A percentile compares a stretch with the other conserved stretches of the same genome.
phyloP scores from a whole-genome alignment of 2,797 vertebrate genomes.

The Tokudaia tokunoshimensis region DNA sequence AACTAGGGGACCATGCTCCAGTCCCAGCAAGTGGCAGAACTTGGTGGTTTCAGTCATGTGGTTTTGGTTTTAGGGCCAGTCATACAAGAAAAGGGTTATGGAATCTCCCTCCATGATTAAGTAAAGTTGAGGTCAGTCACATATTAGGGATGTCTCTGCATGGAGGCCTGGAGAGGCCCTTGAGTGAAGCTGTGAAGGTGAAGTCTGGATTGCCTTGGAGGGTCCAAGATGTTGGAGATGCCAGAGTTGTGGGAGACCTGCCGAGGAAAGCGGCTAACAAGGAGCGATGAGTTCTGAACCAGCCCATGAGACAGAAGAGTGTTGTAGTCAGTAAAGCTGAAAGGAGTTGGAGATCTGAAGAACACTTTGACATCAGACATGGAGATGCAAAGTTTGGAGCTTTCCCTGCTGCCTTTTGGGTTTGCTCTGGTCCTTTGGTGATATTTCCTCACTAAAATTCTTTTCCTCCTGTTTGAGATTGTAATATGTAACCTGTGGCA shows the following conservation, averaged over 20 bases:
- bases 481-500: not conserved
- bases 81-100: not conserved
- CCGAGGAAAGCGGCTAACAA: not conserved
- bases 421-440: not conserved
- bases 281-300: not conserved
- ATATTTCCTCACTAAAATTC: not conserved
- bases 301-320: not conserved
- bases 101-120: not conserved
- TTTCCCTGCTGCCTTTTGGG: not conserved
- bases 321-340: not conserved
- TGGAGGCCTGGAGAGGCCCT: not conserved
- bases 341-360: not conserved
- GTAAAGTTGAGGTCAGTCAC: not conserved
- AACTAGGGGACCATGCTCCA: not conserved
- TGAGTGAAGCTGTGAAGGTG: not conserved
- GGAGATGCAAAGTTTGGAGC: not conserved
- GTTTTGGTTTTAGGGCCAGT: not conserved
- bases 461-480: not conserved
- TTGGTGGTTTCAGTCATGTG: not conserved
- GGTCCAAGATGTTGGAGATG: not conserved
- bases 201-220: not conserved
- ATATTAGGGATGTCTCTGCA: not conserved
- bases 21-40: not conserved
- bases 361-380: not conserved
- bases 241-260: not conserved